These are phyloP conservation scores for Euclidia mi DNA, from an alignment of 2,888 invertebrate species.

Conservation along the genomic window DNA sequence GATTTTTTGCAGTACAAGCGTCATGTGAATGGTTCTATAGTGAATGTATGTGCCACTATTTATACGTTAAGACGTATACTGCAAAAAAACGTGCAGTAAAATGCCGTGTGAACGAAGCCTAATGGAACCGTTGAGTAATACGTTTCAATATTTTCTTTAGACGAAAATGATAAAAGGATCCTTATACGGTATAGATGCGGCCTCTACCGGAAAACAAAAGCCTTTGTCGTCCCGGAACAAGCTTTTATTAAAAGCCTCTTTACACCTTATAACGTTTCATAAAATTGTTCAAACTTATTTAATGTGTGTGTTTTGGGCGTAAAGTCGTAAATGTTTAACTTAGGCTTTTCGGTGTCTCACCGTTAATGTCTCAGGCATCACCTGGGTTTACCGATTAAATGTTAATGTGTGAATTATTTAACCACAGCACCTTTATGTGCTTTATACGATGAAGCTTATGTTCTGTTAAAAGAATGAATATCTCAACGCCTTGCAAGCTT, in stretches of 20 bases:
- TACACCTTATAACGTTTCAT: slow-evolving; percentile 68
- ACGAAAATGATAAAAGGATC: slow-evolving; percentile 65
- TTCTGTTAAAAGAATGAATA: background rate
- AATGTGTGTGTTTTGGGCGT: slow-evolving; percentile 24
- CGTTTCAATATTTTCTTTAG: slow-evolving; percentile 46
- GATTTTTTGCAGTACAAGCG: too few species aligned
- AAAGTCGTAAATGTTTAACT: slow-evolving; percentile 6
- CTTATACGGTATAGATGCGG: slow-evolving; percentile 59
- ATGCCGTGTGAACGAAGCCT: too few species aligned
- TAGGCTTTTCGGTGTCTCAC: background rate
- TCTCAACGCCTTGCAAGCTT: too few species aligned
- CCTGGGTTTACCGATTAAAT: background rate
- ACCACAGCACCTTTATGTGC: background rate
- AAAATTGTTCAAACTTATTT: slow-evolving; percentile 62
- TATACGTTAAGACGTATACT: too few species aligned
- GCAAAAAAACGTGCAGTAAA: too few species aligned
- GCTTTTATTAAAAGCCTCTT: slow-evolving; percentile 75
- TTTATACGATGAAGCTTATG: background rate
- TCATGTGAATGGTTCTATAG: too few species aligned
- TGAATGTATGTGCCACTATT: too few species aligned
- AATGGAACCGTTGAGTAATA: slow-evolving; percentile 12
- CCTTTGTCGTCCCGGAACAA: slow-evolving; percentile 72
- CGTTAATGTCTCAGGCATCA: background rate
- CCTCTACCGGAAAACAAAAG: slow-evolving; percentile 68
- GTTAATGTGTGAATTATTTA: background rate